Evolutionary conservation across 2,797 vertebrate species (phyloP), one percentile per base, ranked within the genome.

Genomic region (Oryzias dopingdopingensis): DNA sequence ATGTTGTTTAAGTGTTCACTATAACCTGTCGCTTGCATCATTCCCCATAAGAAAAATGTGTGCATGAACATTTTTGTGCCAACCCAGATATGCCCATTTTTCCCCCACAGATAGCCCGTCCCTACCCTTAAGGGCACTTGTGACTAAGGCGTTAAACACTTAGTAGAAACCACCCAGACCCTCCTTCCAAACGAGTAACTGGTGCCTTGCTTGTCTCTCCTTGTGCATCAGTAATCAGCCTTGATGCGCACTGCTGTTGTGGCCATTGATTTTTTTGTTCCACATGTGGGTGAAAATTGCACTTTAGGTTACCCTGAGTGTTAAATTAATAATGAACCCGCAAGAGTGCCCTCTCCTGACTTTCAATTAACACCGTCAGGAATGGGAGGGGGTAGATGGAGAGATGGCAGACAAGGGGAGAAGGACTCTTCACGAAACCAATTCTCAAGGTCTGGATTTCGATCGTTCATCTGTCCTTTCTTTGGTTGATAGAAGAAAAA

Each of bases 251-350:
- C 83, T 85, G 88, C 90, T 88, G 90, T 92, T 92, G 91, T 83
- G 89, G 83, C 85, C 90, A 92, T 93, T 91, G 91, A 93, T 93
- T 93, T 93, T 91, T 87, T 88, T 92, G 90, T 92, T 92, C 86
- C 91, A 91, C 89, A 91, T 92, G 91, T 91, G 91, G 90, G 87
- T 90, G 91, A 93, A 93, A 92, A 92, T 92, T 92, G 91, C 90
- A 92, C 91, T 93, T 92, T 92, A 92, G 92, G 90, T 92, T 93
- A 92, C 88, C 91, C 90, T 86, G 90, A 92, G 91, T 92, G 91
- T 92, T 92, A 92, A 93, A 93, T 92, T 92, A 92, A 92, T 93
- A 92, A 92, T 92, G 91, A 92, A 92, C 92, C 92, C 89, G 76
- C 91, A 87, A 88, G 88, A 90, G 86, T 92, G 88, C 89, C 91